Base-by-base conservation (phyloP, 2,888 invertebrate species). In the Eustalomyia histrio region DNA sequence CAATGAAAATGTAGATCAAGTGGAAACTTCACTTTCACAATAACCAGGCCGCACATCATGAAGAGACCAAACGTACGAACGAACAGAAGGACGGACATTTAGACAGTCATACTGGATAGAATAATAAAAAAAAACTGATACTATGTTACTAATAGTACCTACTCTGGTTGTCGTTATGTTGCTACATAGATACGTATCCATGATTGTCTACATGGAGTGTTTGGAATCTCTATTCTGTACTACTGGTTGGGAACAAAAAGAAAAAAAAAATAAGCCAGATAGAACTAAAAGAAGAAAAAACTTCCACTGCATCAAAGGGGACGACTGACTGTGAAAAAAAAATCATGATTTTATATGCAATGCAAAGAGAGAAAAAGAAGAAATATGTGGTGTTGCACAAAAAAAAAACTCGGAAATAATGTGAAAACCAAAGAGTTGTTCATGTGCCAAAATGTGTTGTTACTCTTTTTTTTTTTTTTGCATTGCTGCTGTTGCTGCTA, bases 11-110 rank as follows among this genome's bases (percentile, higher is more conserved):
- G 64, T 73, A 79, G 76, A 79, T 79, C 79, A 81, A 78, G 78
- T 78, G 76, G 80, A 81, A 81, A 74, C 69, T 78, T 81, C 69
- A 74, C 80, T 81, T 81, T 81, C 78, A 78, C 73, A 78, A 74
- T 71, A 74, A 76, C 74, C 69, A 78, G 72, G 63, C 64, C 57
- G 79, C 79, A 83, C 73, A 68, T 63, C 71, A 72, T 47, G 52
- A 76, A 82, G 76, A 82, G 47, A 43, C 60, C 43, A 80, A 69
- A 72, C 29, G 29, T 29, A 65, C 14, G 67, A 65, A 43, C 60
- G 60, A 64, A 61, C 43, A 67, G 53, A 65, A 69, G 18, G 76
- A 60, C 69, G 39, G 60, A 58, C 10, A 60, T 39, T 69, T 47
- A 55, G 5, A 24, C 17, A 68, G 58, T 17, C 18, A 76, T 16